These are phyloP conservation scores for Trisateles emortualis DNA, from an alignment of 2,888 invertebrate genomes.

Conservation along the genomic window DNA sequence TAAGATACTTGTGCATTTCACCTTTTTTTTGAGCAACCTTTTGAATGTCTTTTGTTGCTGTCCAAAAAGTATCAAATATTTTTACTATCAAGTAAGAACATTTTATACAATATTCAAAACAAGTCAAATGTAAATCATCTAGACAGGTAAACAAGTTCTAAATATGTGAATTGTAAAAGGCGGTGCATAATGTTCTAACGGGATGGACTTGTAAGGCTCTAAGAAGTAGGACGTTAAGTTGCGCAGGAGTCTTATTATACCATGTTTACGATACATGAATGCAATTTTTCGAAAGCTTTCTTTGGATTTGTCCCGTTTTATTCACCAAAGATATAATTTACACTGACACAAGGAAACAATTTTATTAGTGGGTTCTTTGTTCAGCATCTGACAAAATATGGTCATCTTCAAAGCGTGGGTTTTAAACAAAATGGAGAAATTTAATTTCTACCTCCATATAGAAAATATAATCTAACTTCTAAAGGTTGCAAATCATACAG, in stretches of 20 bases:
- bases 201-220: constrained; percentile 56
- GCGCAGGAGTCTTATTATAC: constrained; percentile 58
- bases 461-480: not conserved
- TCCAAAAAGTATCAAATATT: no score
- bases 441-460: not conserved
- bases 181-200: constrained; percentile 52
- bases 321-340: constrained; percentile 32
- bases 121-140: constrained; percentile 11
- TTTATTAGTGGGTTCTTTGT: constrained; percentile 2
- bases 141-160: constrained; percentile 33
- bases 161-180: constrained; percentile 29
- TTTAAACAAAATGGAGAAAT: constrained; percentile 1
- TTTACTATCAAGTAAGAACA: not conserved
- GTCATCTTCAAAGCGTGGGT: not conserved
- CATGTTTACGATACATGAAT: constrained; percentile 48
- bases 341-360: constrained; percentile 14
- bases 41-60: no score
- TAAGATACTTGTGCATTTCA: no score
- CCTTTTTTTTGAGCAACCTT: no score
- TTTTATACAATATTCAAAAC: not conserved
- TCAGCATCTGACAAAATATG: not conserved
- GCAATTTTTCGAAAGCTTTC: constrained; percentile 33
- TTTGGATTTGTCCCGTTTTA: constrained; percentile 41
- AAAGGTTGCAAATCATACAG: no score
- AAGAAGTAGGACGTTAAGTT: constrained; percentile 53